These are phyloP conservation scores for Charina bottae DNA, from an alignment of 2,113 vertebrate genomes.

Conservation along the genomic window DNA sequence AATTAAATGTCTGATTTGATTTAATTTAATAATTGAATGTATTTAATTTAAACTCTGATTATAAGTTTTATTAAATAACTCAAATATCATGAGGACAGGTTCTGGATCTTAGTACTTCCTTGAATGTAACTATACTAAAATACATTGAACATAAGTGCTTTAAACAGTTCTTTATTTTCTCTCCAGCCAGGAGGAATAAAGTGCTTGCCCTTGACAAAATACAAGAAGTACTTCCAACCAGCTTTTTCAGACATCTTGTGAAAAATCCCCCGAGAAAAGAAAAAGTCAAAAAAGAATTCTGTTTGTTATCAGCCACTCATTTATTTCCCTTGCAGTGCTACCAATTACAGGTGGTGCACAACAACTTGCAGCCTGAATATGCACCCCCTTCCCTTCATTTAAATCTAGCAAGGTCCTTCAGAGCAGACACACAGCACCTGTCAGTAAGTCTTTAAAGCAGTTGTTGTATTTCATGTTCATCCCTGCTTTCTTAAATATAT, in stretches of 20 bases:
- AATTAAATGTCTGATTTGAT: neutral
- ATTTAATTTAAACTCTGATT: neutral
- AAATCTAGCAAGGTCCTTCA: neutral
- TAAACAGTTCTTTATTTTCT: too few relatives aligned
- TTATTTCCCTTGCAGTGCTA: neutral
- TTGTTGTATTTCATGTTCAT: neutral
- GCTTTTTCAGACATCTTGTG: neutral
- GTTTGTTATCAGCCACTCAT: neutral
- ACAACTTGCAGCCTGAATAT: neutral
- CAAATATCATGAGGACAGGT: neutral
- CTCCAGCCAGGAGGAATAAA: neutral
- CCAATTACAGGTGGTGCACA: neutral
- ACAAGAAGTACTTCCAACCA: neutral
- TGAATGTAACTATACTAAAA: neutral
- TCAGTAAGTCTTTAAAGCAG: neutral
- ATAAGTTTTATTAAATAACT: neutral
- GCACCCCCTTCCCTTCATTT: neutral
- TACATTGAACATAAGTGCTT: neutral
- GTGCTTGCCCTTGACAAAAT: neutral
- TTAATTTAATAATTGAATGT: neutral
- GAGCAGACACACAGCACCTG: neutral
- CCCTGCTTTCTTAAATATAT: neutral
- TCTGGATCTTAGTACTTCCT: neutral
- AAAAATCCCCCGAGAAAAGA: neutral
- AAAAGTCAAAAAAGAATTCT: neutral